Base-by-base conservation (phyloP, 2,888 invertebrate species). In the Oscheius onirici region DNA sequence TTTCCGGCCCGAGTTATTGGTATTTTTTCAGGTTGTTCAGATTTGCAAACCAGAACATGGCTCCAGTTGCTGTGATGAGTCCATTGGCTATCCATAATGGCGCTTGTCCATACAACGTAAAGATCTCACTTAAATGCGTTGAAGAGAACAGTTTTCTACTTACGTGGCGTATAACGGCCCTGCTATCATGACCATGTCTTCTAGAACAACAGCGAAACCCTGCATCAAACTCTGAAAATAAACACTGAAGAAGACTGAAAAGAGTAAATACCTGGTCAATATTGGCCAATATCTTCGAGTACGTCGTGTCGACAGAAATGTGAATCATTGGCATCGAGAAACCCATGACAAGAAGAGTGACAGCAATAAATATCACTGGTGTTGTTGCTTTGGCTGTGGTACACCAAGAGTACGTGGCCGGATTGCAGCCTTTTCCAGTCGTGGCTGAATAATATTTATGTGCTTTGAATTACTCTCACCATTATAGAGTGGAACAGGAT, bases 201-300 rank as follows among this genome's bases (percentile, higher is more conserved):
- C 79, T 11, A 74, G 71, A 10, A 75, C 73, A 5, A 73, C 69
- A 63, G 77, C 74, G 8, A 70, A 71, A 51, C 77, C 79, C 61
- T 79, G 79, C 46, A 73, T 75, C 24, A 79, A 49, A 43, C 67
- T 75, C 70, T 70, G 51, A 43, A 70, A 51, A 6, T 15, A 17
- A 6, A 17, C 3, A 46, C 20, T 34, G 34, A 10, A 15, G n/a
- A n/a, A n/a, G n/a, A n/a, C n/a, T n/a, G n/a, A n/a, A n/a, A n/a
- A n/a, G n/a, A n/a, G n/a, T n/a, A n/a, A n/a, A n/a, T n/a, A 75
- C 73, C 72, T 81, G 81, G 71, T 81, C 77, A 3, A 79, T 72
- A n/a, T 76, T 74, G 49, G 76, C 79, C 15, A 81, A 71, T 55
- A 81, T 63, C 49, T 74, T 72, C 2, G 77, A 77, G 54, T 78